These are phyloP conservation scores for Goniozus legneri DNA, from an alignment of 1,140 invertebrate species.

Conservation along the genomic window DNA sequence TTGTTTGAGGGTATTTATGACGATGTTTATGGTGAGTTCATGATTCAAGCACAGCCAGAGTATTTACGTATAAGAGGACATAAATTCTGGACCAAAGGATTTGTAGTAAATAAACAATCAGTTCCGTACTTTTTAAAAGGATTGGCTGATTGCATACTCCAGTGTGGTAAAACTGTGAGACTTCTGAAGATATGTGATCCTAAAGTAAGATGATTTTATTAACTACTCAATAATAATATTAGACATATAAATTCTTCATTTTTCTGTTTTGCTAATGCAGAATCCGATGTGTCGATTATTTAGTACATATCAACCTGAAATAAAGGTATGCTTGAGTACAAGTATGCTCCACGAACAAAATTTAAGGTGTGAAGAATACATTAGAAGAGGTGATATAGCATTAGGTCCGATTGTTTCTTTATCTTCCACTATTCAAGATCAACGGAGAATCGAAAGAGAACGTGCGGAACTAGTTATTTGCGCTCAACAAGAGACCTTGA, in stretches of 20 bases:
- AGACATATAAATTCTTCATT: neutral
- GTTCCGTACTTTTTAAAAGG: conserved; percentile 58
- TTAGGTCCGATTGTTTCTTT: conserved; percentile 36
- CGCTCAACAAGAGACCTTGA: conserved; percentile 35
- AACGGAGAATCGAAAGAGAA: conserved; percentile 32
- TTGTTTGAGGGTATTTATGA: conserved; percentile 62
- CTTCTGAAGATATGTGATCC: conserved; percentile 61
- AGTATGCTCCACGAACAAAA: conserved; percentile 55
- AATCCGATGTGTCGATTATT: conserved; percentile 58
- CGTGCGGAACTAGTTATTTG: conserved; percentile 34
- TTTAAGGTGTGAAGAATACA: conserved; percentile 52
- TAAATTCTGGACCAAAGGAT: conserved; percentile 62
- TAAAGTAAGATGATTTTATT: conserved; percentile 41
- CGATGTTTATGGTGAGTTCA: conserved; percentile 61
- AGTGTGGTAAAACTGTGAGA: conserved; percentile 61
- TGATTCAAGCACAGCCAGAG: conserved; percentile 56
- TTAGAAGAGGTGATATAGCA: conserved; percentile 29
- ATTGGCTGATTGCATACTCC: conserved; percentile 56
- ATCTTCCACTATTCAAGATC: conserved; percentile 33
- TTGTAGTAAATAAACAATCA: conserved; percentile 53
- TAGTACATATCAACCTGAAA: conserved; percentile 52
- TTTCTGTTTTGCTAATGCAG: conserved; percentile 34
- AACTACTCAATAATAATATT: conserved; percentile 5
- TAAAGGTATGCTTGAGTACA: conserved; percentile 58
- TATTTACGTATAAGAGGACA: conserved; percentile 56